Conservation (phyloP, 2,113 vertebrate species). For the Sciurus niger region DNA sequence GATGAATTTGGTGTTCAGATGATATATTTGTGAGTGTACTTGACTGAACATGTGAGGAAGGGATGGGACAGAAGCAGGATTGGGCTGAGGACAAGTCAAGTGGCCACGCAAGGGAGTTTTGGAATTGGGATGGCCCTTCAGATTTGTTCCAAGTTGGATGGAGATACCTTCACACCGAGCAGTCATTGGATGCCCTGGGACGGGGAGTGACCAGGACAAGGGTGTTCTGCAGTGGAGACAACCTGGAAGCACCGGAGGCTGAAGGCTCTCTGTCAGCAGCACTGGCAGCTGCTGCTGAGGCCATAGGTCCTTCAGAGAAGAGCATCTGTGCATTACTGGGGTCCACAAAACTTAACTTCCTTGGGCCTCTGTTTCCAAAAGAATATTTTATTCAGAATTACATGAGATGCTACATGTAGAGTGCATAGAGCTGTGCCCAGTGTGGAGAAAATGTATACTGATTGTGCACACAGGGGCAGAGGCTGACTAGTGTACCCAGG, state of each 20-base stretch:
- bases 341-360: not conserved
- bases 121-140: not conserved
- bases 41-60: not conserved
- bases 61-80: not conserved
- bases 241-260: not conserved
- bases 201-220: not conserved
- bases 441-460: not conserved
- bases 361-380: not conserved
- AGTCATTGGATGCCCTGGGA: not conserved
- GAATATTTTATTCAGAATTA: slow-evolving; percentile 39
- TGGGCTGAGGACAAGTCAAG: not conserved
- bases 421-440: not conserved
- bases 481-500: not conserved
- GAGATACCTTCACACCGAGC: not conserved
- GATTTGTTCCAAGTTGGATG: not conserved
- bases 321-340: not conserved
- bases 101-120: rapidly evolving
- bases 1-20: not conserved
- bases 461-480: not conserved
- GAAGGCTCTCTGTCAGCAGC: not conserved
- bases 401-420: not conserved
- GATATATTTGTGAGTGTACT: not conserved
- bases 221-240: not conserved
- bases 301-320: not conserved
- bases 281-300: not conserved